A percentile compares a stretch with the other conserved stretches of the same genome.
phyloP scores from a whole-genome alignment of 2,888 invertebrate species.

The Cheilosia vernalis region DNA sequence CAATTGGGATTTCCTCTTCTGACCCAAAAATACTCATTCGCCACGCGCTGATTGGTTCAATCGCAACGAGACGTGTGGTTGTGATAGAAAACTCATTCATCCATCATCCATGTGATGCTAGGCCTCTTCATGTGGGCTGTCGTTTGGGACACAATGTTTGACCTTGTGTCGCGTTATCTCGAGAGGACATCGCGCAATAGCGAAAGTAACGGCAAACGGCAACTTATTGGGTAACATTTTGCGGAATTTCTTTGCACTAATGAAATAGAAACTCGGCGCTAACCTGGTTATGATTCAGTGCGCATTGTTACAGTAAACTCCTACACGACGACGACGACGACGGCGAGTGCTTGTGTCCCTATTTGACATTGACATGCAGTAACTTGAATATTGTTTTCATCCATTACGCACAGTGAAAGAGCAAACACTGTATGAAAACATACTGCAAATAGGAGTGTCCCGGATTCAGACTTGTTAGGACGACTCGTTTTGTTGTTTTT shows the following conservation, averaged over 20 bases:
- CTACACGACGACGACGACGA: conserved; percentile 30
- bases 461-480: conserved; percentile 26
- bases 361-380: conserved; percentile 65
- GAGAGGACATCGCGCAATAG: conserved; percentile 56
- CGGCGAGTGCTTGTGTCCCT: conserved; percentile 9
- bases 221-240: conserved; percentile 50
- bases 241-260: conserved; percentile 31
- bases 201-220: conserved; percentile 51
- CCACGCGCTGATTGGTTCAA: conserved; percentile 32
- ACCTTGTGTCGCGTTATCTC: conserved; percentile 57
- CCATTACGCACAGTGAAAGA: conserved; percentile 21
- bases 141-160: conserved; percentile 38
- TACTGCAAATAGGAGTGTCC: conserved; percentile 26
- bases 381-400: conserved; percentile 52
- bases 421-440: not conserved
- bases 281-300: conserved; percentile 60
- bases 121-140: conserved; percentile 21
- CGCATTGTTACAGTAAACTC: conserved; percentile 29
- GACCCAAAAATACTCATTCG: conserved; percentile 43
- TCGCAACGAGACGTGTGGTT: conserved; percentile 34
- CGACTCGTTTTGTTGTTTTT: conserved; percentile 14
- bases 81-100: conserved; percentile 50
- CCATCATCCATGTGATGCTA: conserved; percentile 30
- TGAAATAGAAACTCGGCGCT: conserved; percentile 46
- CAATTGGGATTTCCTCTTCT: conserved; percentile 54